A percentile compares a stretch with the other conserved stretches of the same genome.
phyloP scores from a whole-genome alignment of 2,797 vertebrate genomes.

The Gallirallus australis region DNA sequence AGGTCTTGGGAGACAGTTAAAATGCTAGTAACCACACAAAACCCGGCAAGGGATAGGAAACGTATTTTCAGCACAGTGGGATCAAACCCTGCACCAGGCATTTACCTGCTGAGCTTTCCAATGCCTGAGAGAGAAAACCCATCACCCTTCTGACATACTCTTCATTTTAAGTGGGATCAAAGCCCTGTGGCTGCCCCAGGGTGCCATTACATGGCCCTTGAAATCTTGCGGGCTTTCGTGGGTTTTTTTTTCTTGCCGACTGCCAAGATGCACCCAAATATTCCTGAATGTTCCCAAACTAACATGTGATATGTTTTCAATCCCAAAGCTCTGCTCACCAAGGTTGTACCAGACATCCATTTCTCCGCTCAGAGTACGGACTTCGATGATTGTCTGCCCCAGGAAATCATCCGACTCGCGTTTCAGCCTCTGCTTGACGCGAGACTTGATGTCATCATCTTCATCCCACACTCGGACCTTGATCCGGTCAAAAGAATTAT shows the following conservation, averaged over 20 bases:
- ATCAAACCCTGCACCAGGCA: not conserved
- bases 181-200: not conserved
- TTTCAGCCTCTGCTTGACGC: conserved; percentile 96
- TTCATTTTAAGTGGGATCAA: not conserved
- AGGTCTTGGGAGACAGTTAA: not conserved
- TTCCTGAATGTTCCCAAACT: not conserved
- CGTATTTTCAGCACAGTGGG: not conserved
- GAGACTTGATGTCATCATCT: conserved; percentile 98
- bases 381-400: conserved; percentile 98
- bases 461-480: conserved; percentile 99
- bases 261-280: not conserved
- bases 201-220: not conserved
- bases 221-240: not conserved
- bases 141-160: not conserved
- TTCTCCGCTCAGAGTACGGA: conserved; percentile 95
- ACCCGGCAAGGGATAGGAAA: not conserved
- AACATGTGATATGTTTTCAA: fast-evolving
- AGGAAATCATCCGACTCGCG: conserved; percentile 97
- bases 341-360: conserved; percentile 99
- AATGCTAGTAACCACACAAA: not conserved
- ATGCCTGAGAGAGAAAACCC: too few species aligned
- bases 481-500: conserved; percentile 97
- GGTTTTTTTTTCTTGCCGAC: not conserved
- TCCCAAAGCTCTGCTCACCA: conserved; percentile 81
- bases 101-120: not conserved